Conservation (phyloP, 1,140 invertebrate species). For the Drosophila kurseongensis region DNA sequence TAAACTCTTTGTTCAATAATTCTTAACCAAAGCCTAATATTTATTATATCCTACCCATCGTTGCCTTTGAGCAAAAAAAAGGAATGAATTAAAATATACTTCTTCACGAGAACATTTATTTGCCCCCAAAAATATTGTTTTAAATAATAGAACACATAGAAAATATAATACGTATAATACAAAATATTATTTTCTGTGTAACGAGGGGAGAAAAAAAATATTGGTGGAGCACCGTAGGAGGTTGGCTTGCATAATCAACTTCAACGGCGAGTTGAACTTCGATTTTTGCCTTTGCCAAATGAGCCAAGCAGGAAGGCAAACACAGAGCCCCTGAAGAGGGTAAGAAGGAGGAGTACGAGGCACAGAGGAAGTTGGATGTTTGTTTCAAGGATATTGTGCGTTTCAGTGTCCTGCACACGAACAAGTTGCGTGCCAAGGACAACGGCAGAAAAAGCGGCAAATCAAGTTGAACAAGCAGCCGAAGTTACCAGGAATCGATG, state of each 20-base stretch:
- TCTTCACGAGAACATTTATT: too few species aligned
- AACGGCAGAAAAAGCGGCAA: constrained; percentile 33
- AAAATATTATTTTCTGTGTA: constrained; percentile 3
- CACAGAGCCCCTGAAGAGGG: background rate
- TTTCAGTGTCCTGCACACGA: constrained; percentile 63
- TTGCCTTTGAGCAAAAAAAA: too few species aligned
- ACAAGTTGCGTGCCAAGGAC: constrained; percentile 76
- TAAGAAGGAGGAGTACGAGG: background rate
- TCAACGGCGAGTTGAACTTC: constrained; percentile 50
- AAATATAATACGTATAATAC: too few species aligned
- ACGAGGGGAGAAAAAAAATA: background rate
- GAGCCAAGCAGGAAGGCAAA: constrained; percentile 39
- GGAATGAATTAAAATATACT: too few species aligned
- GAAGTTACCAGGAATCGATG: constrained; percentile 59
- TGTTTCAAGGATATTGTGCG: constrained; percentile 71
- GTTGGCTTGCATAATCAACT: constrained; percentile 71
- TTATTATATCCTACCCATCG: too few species aligned
- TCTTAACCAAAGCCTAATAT: too few species aligned
- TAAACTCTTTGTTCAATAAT: too few species aligned
- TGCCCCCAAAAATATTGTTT: too few species aligned
- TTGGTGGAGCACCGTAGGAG: constrained; percentile 22
- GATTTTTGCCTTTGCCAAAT: constrained; percentile 57
- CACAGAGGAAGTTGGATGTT: constrained; percentile 44
- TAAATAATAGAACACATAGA: too few species aligned
- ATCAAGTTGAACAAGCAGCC: constrained; percentile 17